Base-by-base conservation (phyloP, 1,140 invertebrate species). In the Aphelinus certus region DNA sequence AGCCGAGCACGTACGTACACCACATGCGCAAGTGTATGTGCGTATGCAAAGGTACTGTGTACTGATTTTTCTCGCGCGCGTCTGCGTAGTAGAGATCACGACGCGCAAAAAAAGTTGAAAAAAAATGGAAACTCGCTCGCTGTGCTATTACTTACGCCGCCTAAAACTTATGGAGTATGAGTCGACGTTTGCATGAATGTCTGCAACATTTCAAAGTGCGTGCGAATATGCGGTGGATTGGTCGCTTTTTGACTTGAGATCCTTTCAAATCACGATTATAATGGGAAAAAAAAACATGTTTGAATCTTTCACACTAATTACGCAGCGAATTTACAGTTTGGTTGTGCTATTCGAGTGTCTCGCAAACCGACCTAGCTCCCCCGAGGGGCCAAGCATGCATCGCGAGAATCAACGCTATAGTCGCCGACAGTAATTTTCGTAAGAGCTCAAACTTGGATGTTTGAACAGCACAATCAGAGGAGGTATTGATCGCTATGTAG, bases 121-220 rank as follows among this genome's bases (percentile, higher is more conserved):
- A 73, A 42, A 42, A 58, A 65, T 56, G 65, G 55, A 57, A 75
- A 75, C 75, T 81, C 80, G 77, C 79, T 82, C 82, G 80, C 78
- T 83, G 81, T 82, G 82, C 81, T 81, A 81, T 82, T 82, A 81
- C 9, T 6, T 9, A 4, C 73, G 78, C 78, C 80, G 81, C 81
- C 81, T 82, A 83, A 76, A 83, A 79, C 63, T 83, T 69, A 61
- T 69, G 83, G 77, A 79, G 79, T 78, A 73, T 77, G 79, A 75
- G 62, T 73, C 53, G 7, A 73, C 62, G 51, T 74, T 67, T 79
- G 80, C 78, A 75, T 77, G 79, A 76, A 49, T 82, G 81, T 55
- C 5, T 73, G 60, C 53, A 7, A 61, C 51, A 67, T 62, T 65
- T 60, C 49, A 2, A 46, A 49, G 26, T 55, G 46, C 62, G 7